phyloP scores from a whole-genome alignment of 2,888 invertebrate species.

The Diarsia dahlii region DNA sequence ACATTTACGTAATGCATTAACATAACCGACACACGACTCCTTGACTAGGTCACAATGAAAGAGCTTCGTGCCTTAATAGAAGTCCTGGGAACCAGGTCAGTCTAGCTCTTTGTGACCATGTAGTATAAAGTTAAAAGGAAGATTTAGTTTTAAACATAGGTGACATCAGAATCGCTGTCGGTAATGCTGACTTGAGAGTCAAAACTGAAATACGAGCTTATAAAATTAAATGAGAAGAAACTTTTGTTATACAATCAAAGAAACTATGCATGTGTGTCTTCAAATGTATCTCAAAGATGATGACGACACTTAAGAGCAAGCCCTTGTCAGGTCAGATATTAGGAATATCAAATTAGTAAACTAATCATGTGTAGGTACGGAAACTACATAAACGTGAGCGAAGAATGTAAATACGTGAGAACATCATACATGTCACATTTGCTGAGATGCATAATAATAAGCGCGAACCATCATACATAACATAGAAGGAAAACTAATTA shows the following conservation, averaged over 20 bases:
- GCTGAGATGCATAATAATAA: slow-evolving; percentile 5
- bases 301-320: background rate
- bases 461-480: background rate
- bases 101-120: background rate
- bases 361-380: background rate
- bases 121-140: background rate
- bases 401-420: background rate
- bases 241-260: background rate
- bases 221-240: background rate
- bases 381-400: background rate
- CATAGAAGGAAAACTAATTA: slow-evolving; percentile 33
- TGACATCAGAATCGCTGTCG: background rate
- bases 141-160: background rate
- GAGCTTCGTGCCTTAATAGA: slow-evolving; percentile 18
- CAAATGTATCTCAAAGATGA: too few species aligned
- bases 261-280: background rate
- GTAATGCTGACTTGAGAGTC: background rate
- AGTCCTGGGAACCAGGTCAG: slow-evolving; percentile 39
- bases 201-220: background rate
- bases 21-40: slow-evolving; percentile 61
- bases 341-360: background rate
- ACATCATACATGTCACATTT: slow-evolving; percentile 13
- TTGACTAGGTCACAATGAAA: slow-evolving; percentile 42
- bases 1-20: slow-evolving; percentile 73
- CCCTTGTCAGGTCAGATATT: background rate